phyloP scores from a whole-genome alignment of 2,888 invertebrate genomes.

The Melanargia galathea region DNA sequence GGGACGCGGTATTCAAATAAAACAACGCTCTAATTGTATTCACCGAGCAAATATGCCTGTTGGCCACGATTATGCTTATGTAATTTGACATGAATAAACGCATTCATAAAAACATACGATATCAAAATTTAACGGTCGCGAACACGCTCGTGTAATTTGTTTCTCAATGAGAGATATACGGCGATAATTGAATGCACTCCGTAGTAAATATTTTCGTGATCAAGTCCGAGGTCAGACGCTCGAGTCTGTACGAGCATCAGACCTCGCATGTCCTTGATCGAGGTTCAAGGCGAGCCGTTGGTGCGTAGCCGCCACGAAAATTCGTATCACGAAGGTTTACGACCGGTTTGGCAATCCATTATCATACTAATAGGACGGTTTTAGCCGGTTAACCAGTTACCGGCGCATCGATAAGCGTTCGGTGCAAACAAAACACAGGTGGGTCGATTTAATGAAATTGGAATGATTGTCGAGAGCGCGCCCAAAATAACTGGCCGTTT shows the following conservation, averaged over 20 bases:
- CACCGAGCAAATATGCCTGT: slow-evolving; percentile 28
- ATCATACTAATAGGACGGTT: slow-evolving; percentile 71
- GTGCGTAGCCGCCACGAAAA: slow-evolving; percentile 48
- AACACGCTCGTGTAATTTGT: neutral
- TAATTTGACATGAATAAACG: slow-evolving; percentile 24
- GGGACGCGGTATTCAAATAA: slow-evolving; percentile 46
- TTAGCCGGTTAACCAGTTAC: slow-evolving; percentile 56
- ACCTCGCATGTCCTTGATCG: slow-evolving; percentile 48
- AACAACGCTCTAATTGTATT: slow-evolving; percentile 44
- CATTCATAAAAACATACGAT: slow-evolving; percentile 26
- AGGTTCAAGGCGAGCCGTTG: slow-evolving; percentile 52
- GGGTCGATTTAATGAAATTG: slow-evolving; percentile 35
- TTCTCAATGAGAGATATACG: slow-evolving; percentile 17
- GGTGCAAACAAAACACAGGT: slow-evolving; percentile 42
- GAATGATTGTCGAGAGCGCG: slow-evolving; percentile 28
- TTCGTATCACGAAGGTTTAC: slow-evolving; percentile 56
- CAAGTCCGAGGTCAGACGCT: slow-evolving; percentile 36
- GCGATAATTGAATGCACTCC: slow-evolving; percentile 18
- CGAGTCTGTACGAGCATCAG: slow-evolving; percentile 43
- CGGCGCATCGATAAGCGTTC: slow-evolving; percentile 40
- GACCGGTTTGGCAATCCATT: slow-evolving; percentile 60
- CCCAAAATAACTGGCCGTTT: slow-evolving; percentile 32
- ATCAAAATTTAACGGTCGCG: slow-evolving; percentile 12
- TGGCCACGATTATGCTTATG: slow-evolving; percentile 22
- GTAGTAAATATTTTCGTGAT: slow-evolving; percentile 36